Evolutionary conservation across 2,113 vertebrate species (phyloP).

Genomic region (Daubentonia madagascariensis): DNA sequence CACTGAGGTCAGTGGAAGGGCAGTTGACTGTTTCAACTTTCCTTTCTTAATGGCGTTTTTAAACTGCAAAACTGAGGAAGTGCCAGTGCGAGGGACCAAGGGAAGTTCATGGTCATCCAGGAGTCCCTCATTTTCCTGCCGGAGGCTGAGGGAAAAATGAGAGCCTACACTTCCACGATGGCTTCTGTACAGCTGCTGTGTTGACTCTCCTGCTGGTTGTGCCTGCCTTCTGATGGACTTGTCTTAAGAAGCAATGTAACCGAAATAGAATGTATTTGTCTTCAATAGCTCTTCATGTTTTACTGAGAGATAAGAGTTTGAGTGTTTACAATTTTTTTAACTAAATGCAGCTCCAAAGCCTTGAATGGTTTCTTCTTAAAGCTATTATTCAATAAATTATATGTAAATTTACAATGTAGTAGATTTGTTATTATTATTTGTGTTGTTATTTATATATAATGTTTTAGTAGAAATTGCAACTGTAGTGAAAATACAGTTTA

Average conservation of each 20-base stretch:
- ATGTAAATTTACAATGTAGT: conserved; percentile 72
- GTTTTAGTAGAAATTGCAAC: conserved; percentile 73
- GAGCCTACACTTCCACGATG: conserved; percentile 32
- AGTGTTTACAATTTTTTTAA: conserved; percentile 58
- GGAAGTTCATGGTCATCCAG: not conserved
- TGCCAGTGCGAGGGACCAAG: conserved; percentile 22
- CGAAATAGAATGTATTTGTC: conserved; percentile 67
- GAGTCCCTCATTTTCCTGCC: not conserved
- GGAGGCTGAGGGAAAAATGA: not conserved
- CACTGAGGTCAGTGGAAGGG: conserved; percentile 65
- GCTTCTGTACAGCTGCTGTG: conserved; percentile 51
- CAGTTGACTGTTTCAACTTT: conserved; percentile 51
- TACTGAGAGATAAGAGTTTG: conserved; percentile 47
- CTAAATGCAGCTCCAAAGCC: conserved; percentile 66
- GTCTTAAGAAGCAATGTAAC: conserved; percentile 57
- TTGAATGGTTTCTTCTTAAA: conserved; percentile 66
- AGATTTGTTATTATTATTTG: conserved; percentile 76
- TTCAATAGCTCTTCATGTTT: conserved; percentile 38
- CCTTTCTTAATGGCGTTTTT: not conserved
- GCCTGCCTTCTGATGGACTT: conserved; percentile 70
- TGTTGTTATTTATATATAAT: conserved; percentile 72
- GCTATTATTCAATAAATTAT: conserved; percentile 53
- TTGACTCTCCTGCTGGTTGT: conserved; percentile 49
- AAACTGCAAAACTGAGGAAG: not conserved
- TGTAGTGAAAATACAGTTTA: conserved; percentile 59